Evolutionary conservation across 2,797 vertebrate genomes (phyloP), one percentile per base, ranked within the genome.

Genomic region (Sebastiscus albofasciatus): DNA sequence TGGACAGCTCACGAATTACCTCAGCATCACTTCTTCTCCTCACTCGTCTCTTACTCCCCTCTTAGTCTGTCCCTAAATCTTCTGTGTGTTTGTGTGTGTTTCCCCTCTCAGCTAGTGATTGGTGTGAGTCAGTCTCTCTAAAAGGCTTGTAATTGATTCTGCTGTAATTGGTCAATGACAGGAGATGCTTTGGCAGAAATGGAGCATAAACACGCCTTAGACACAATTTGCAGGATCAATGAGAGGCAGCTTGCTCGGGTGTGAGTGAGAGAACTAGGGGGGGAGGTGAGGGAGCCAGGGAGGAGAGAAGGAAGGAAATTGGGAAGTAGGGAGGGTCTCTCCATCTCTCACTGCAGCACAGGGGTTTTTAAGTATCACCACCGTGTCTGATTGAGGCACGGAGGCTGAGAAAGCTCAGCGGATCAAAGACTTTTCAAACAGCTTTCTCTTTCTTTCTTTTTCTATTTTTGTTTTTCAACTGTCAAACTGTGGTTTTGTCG

Each of bases 91-190:
- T 39, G 73, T 56, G 42, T 72, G 71, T 75, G 71, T 85, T 66
- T 76, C 79, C 70, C 70, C 75, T 82, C 79, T 81, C 74, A 82
- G 64, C 59, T 22, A 33, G 84, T 72, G 87, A 90, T 78, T 54
- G 68, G 80, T 87, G 83, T 81, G 87, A 92, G 86, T 88, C 84
- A 65, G 81, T 89, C 79, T 82, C 87, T 89, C 89, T 94, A 94
- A 95, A 95, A 94, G 92, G 93, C 89, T 94, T 92, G 93, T 96
- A 96, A 96, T 96, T 96, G 95, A 96, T 96, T 96, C 91, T 89
- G 90, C 88, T 94, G 92, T 95, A 95, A 96, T 95, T 95, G 95
- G 93, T 95, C 94, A 94, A 90, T 95, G 93, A 94, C 94, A 92
- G 92, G 87, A 94, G 94, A 95, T 90, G 91, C 91, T 94, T 90